Evolutionary conservation across 2,888 invertebrate species (phyloP).

Genomic region (Acronicta alni): DNA sequence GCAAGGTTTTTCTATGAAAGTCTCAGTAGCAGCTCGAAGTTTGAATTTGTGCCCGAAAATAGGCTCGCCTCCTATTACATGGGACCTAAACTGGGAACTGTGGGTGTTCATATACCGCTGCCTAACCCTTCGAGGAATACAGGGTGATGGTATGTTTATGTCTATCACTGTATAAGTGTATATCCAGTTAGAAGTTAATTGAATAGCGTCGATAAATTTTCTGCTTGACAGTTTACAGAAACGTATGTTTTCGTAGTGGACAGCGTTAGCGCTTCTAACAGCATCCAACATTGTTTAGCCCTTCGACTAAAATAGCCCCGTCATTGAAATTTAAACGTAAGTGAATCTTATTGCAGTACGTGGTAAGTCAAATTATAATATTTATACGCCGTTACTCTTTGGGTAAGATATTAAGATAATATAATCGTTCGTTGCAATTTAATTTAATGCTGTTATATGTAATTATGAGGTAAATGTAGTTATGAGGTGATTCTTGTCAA

Average conservation of each 20-base stretch:
- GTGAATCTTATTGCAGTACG: conserved; percentile 55
- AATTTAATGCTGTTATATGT: conserved; percentile 38
- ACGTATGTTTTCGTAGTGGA: conserved; percentile 24
- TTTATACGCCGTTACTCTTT: conserved; percentile 51
- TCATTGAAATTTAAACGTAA: conserved; percentile 8
- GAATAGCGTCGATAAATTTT: too few species aligned
- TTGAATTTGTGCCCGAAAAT: too few species aligned
- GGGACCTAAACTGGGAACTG: too few species aligned
- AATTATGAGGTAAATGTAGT: background rate
- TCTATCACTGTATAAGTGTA: too few species aligned
- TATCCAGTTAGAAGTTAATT: too few species aligned
- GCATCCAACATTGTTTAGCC: conserved; percentile 40
- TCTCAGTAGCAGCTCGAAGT: too few species aligned
- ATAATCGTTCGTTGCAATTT: conserved; percentile 33
- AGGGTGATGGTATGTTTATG: too few species aligned
- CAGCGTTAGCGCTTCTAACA: conserved; percentile 30
- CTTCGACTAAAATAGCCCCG: conserved; percentile 33
- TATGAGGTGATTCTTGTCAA: conserved; percentile 17
- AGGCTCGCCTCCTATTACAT: too few species aligned
- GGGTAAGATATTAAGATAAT: conserved; percentile 45
- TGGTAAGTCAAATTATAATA: conserved; percentile 50
- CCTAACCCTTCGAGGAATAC: too few species aligned
- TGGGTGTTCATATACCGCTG: too few species aligned
- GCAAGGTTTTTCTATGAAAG: too few species aligned
- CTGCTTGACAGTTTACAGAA: background rate